A percentile compares a stretch with the other conserved stretches of the same genome.
These are phyloP conservation scores for Ichneumon xanthorius DNA, from an alignment of 2,888 invertebrate genomes.

Conservation along the genomic window DNA sequence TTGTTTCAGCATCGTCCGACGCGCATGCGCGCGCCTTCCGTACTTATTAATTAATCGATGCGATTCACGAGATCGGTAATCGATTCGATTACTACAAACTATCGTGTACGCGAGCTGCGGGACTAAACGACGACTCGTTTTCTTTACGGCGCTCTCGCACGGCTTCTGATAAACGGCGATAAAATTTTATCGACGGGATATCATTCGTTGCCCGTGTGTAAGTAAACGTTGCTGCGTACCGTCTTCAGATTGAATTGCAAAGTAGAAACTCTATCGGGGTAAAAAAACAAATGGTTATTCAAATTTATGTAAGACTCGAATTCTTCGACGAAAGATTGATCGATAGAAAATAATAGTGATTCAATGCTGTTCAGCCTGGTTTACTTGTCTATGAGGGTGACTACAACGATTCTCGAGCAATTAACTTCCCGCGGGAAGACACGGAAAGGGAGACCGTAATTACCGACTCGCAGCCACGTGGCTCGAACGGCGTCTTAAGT, in stretches of 20 bases:
- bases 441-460: constrained; percentile 31
- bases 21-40: constrained; percentile 27
- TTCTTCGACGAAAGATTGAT: neutral
- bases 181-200: constrained; percentile 23
- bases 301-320: neutral
- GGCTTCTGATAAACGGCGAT: constrained; percentile 7
- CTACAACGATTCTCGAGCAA: constrained; percentile 33
- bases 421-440: neutral
- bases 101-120: constrained; percentile 17
- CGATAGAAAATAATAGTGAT: neutral
- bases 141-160: constrained; percentile 8
- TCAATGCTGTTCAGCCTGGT: neutral
- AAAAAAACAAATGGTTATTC: neutral
- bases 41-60: constrained; percentile 67
- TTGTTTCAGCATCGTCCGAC: constrained; percentile 16
- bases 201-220: constrained; percentile 11
- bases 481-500: constrained; percentile 61
- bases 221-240: neutral
- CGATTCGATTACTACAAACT: constrained; percentile 62
- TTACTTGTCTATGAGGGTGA: neutral
- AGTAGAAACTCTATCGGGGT: neutral
- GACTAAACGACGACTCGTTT: constrained; percentile 28
- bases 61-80: constrained; percentile 65
- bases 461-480: constrained; percentile 50
- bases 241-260: neutral